Evolutionary conservation across 2,888 invertebrate species (phyloP).

Genomic region (Xanthia togata): DNA sequence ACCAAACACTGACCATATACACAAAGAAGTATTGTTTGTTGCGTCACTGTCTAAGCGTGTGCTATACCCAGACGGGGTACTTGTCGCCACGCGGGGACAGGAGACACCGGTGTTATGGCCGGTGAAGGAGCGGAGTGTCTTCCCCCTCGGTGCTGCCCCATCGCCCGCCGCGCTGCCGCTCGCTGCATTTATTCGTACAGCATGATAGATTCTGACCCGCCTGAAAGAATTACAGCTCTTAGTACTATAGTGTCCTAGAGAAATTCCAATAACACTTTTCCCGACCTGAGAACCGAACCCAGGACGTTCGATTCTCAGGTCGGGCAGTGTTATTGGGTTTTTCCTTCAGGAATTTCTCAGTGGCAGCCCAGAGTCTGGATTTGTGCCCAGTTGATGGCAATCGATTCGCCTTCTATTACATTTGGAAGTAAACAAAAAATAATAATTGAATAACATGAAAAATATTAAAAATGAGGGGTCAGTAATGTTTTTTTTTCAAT

Average conservation of each 20-base stretch:
- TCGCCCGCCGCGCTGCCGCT: slow-evolving; percentile 69
- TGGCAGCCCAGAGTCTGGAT: not conserved
- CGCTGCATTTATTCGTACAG: slow-evolving; percentile 85
- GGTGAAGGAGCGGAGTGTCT: slow-evolving; percentile 82
- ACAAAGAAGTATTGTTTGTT: slow-evolving; percentile 30
- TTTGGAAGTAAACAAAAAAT: too few species aligned
- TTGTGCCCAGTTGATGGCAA: not conserved
- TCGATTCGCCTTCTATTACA: too few species aligned
- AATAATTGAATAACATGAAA: too few species aligned
- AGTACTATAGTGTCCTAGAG: not conserved
- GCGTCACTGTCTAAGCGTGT: slow-evolving; percentile 42
- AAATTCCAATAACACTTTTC: too few species aligned
- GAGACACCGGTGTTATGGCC: slow-evolving; percentile 82
- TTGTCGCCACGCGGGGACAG: slow-evolving; percentile 69
- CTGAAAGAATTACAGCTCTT: slow-evolving; percentile 65
- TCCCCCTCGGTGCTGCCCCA: slow-evolving; percentile 83
- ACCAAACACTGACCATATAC: slow-evolving; percentile 26
- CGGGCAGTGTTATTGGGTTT: not conserved
- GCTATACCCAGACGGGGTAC: slow-evolving; percentile 81
- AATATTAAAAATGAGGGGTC: too few species aligned
- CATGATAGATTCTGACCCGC: slow-evolving; percentile 79
- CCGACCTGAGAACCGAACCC: too few species aligned
- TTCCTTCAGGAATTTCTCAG: not conserved
- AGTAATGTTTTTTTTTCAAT: too few species aligned
- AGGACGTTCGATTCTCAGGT: not conserved